phyloP scores from a whole-genome alignment of 1,140 invertebrate genomes.

The Muscidifurax raptorellus region DNA sequence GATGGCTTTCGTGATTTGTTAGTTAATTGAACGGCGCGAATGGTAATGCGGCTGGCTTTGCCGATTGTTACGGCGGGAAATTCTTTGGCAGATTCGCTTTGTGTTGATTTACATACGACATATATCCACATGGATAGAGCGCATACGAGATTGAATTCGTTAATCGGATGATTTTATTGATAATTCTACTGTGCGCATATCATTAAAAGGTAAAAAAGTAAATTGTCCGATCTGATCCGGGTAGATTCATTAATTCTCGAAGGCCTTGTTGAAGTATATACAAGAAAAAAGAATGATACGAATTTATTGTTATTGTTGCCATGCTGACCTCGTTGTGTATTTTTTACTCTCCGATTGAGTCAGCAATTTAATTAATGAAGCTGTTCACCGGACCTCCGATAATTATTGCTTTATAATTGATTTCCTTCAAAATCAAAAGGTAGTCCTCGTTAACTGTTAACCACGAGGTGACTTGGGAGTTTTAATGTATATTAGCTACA shows the following conservation, averaged over 20 bases:
- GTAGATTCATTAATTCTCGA: background rate
- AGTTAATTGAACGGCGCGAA: background rate
- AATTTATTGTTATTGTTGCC: background rate
- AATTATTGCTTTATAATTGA: background rate
- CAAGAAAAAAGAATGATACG: background rate
- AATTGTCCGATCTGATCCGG: background rate
- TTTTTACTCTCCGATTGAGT: background rate
- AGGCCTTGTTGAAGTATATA: background rate
- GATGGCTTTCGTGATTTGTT: background rate
- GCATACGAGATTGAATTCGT: background rate
- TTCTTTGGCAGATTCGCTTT: background rate
- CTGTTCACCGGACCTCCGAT: background rate
- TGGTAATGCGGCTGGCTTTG: background rate
- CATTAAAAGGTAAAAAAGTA: constrained; percentile 17
- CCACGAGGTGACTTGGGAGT: constrained; percentile 15
- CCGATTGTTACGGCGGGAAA: background rate
- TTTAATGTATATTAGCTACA: constrained; percentile 39
- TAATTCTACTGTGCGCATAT: background rate
- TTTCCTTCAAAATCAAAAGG: constrained; percentile 43
- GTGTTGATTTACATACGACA: background rate
- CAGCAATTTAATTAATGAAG: constrained; percentile 24
- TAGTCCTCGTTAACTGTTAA: constrained; percentile 12
- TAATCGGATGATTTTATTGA: background rate
- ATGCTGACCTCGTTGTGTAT: background rate
- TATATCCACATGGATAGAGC: background rate